Evolutionary conservation across 2,797 vertebrate species (phyloP).

Genomic region (Oceanodroma leucorhoa): DNA sequence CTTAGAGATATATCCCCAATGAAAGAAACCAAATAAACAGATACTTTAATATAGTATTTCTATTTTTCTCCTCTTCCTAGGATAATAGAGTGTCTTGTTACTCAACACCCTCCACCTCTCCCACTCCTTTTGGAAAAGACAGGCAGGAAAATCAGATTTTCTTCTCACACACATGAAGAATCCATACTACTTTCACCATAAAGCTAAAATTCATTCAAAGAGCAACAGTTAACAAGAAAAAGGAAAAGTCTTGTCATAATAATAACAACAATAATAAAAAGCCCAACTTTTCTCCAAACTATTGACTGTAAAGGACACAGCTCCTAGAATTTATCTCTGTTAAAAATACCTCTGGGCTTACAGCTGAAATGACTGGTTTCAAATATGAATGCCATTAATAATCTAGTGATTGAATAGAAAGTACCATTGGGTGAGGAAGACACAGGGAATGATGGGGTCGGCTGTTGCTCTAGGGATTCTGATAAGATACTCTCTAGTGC

Average conservation of each 20-base stretch:
- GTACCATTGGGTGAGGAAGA: slow-evolving; percentile 35
- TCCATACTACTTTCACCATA: neutral
- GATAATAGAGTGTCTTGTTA: neutral
- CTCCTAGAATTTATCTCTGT: neutral
- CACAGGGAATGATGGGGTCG: neutral
- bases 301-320: neutral
- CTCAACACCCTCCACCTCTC: neutral
- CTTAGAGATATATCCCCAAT: neutral
- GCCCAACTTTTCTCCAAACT: neutral
- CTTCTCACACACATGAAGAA: neutral
- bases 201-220: neutral
- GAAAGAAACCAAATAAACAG: neutral
- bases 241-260: neutral
- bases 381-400: slow-evolving; percentile 40
- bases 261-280: neutral
- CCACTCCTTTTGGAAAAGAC: neutral
- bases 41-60: neutral
- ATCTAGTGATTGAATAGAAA: neutral
- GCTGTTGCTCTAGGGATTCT: slow-evolving; percentile 65
- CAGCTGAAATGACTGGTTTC: neutral
- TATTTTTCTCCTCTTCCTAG: neutral
- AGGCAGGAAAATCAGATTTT: neutral
- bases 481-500: slow-evolving; percentile 27
- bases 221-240: neutral
- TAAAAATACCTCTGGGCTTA: neutral